Evolutionary conservation across 1,140 invertebrate genomes (phyloP).

Genomic region (Drosophila malerkotliana): DNA sequence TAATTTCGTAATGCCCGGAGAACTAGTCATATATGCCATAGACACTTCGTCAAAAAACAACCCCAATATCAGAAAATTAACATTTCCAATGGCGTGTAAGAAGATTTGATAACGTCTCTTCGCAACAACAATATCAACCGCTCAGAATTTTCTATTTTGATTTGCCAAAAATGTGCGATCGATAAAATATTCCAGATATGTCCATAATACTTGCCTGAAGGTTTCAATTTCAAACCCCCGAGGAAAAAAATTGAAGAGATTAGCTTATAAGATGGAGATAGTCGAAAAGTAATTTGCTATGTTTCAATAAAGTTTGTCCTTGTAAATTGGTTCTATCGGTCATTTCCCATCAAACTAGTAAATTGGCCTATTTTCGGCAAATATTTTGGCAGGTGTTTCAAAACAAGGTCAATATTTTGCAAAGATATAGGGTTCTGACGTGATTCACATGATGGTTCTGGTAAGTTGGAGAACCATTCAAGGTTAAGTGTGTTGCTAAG

Average conservation of each 20-base stretch:
- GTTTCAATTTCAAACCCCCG: constrained; percentile 45
- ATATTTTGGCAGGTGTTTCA: constrained; percentile 17
- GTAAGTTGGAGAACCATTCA: constrained; percentile 7
- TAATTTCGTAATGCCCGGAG: constrained; percentile 62
- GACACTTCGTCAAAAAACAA: constrained; percentile 17
- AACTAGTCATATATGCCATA: constrained; percentile 64
- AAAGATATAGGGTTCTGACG: constrained; percentile 20
- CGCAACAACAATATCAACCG: constrained; percentile 21
- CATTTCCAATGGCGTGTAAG: constrained; percentile 69
- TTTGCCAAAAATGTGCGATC: constrained; percentile 28
- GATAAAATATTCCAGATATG: constrained; percentile 47
- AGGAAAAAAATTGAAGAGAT: constrained; percentile 24
- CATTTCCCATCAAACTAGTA: constrained; percentile 18
- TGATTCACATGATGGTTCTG: constrained; percentile 5
- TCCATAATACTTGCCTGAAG: constrained; percentile 21
- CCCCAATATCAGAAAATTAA: constrained; percentile 73
- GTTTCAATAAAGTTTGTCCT: constrained; percentile 40
- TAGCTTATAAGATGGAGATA: constrained; percentile 39
- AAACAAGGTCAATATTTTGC: constrained; percentile 15
- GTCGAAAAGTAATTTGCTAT: constrained; percentile 40
- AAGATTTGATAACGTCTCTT: constrained; percentile 52
- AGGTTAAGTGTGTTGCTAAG: constrained; percentile 1
- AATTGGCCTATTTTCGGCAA: constrained; percentile 27
- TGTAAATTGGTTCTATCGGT: constrained; percentile 49
- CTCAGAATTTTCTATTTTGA: constrained; percentile 35